Evolutionary conservation across 2,113 vertebrate species (phyloP).

Genomic region (Gallinago jamesoni): DNA sequence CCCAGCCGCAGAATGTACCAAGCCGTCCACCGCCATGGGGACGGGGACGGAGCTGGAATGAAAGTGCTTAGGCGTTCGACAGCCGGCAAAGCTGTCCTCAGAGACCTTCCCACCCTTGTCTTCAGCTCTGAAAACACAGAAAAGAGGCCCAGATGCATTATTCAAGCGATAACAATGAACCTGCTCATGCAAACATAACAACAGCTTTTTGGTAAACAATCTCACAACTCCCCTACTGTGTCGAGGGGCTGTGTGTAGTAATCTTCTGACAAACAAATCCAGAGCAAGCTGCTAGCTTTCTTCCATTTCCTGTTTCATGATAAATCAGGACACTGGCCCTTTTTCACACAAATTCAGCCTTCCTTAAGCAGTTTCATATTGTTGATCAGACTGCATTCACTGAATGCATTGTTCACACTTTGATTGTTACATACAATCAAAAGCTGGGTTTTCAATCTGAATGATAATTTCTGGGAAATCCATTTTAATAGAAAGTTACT

Average conservation of each 20-base stretch:
- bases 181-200: conserved; percentile 45
- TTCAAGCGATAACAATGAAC: conserved; percentile 46
- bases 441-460: conserved; percentile 67
- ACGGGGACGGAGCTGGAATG: conserved; percentile 80
- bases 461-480: conserved; percentile 71
- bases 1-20: conserved; percentile 76
- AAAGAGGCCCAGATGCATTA: conserved; percentile 52
- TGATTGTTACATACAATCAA: conserved; percentile 64
- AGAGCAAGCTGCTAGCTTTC: conserved; percentile 41
- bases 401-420: conserved; percentile 69
- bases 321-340: not conserved
- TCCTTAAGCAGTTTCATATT: conserved; percentile 14
- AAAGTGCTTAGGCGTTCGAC: conserved; percentile 77
- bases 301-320: conserved; percentile 42
- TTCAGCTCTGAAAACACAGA: conserved; percentile 76
- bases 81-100: conserved; percentile 68
- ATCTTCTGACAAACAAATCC: conserved; percentile 43
- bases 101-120: conserved; percentile 79
- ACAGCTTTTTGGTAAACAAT: conserved; percentile 56
- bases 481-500: conserved; percentile 68
- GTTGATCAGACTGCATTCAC: conserved; percentile 32
- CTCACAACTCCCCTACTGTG: conserved; percentile 42
- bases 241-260: not conserved
- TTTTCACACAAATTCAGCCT: conserved; percentile 23
- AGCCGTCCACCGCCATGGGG: conserved; percentile 79